Percentiles rank a stretch among this genome's conserved stretches.
phyloP scores from a whole-genome alignment of 2,888 invertebrate species.

The Xanthostigma xanthostigma region DNA sequence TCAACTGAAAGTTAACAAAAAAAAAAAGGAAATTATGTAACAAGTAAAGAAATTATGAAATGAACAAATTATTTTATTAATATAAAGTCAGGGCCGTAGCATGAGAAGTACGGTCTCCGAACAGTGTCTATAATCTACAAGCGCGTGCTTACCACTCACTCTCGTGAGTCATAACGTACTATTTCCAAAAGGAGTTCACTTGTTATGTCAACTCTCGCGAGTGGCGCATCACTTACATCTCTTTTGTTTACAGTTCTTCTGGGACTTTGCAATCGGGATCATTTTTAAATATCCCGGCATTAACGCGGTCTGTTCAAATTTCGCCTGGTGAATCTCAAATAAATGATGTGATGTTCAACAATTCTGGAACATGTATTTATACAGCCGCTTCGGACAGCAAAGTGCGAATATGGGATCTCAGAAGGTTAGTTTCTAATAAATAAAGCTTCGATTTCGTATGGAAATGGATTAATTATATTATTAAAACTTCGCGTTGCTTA shows the following conservation, averaged over 20 bases:
- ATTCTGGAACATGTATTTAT: slow-evolving; percentile 49
- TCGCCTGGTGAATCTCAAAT: slow-evolving; percentile 49
- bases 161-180: no score
- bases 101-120: no score
- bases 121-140: no score
- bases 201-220: no score
- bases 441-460: slow-evolving; percentile 1
- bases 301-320: slow-evolving; percentile 33
- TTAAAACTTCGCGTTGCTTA: neutral
- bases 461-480: neutral
- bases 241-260: slow-evolving; percentile 36
- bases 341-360: slow-evolving; percentile 51
- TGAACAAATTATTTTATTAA: no score
- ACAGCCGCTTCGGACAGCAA: slow-evolving; percentile 60
- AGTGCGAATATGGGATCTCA: slow-evolving; percentile 71
- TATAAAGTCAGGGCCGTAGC: no score
- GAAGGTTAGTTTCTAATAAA: slow-evolving; percentile 34
- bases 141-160: no score
- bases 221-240: no score
- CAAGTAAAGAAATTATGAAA: no score
- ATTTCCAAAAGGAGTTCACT: no score
- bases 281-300: slow-evolving; percentile 27
- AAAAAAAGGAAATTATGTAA: no score
- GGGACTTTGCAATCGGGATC: slow-evolving; percentile 41
- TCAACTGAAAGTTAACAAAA: no score